Evolutionary conservation across 2,888 invertebrate genomes (phyloP), one percentile per base, ranked within the genome.

Genomic region (Ophion slaviceki): DNA sequence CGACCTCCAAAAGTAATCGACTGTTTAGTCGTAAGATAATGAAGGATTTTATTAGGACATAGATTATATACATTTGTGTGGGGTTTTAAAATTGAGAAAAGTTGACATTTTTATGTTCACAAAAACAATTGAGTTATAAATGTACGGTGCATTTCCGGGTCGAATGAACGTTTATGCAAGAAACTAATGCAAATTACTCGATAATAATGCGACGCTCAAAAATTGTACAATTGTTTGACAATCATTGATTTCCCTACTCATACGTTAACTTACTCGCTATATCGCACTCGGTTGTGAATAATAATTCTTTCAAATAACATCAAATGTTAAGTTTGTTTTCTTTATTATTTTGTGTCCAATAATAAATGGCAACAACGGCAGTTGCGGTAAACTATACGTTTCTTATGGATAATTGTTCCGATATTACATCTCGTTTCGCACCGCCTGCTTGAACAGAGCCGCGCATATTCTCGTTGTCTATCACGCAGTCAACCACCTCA

Each of bases 401-500:
- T 79, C 75, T 78, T 40, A 82, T 61, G 24, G 11, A 53, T 68
- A 85, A 68, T 78, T 20, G 59, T 57, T 72, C 24, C 10, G 59
- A 24, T 85, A 85, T 82, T 57, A 82, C 32, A 82, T 82, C 62
- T 79, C 75, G 47, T 53, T 85, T 82, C 24, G 17, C 20, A 53
- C 3, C 24, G 59, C 75, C 70, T 79, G 74, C 68, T 20, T 64
- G 20, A 36, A 17, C 57, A 72, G 17, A 78, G n/a, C 45, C 28
- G 20, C 53, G 64, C n/a, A 84, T 36, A 59, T 77, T 77, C 40
- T 72, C 77, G 32, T 66, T 72, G 40, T 53, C 28, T 11, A 72
- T 57, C 59, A 62, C 70, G 61, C 57, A 61, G 28, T 53, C 64
- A 24, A 59, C 53, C n/a, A n/a, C 53, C 24, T 82, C 40, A 72